phyloP scores from a whole-genome alignment of 2,113 vertebrate genomes.

The Lanius collurio region DNA sequence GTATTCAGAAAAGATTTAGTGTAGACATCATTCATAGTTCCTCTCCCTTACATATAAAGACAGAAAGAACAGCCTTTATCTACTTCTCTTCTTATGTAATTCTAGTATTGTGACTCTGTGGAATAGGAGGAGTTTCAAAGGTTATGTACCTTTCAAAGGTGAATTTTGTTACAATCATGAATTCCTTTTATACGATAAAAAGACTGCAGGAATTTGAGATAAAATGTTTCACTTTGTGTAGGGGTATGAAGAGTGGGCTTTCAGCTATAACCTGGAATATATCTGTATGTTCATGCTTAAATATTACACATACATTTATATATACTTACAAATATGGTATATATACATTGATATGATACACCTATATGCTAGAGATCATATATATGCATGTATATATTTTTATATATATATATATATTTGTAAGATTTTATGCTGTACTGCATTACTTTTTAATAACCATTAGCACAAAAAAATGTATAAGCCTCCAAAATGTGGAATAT shows the following conservation, averaged over 20 bases:
- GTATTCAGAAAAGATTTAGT: background rate
- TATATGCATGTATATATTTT: background rate
- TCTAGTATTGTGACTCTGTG: background rate
- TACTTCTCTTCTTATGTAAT: background rate
- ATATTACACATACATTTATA: background rate
- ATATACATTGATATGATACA: background rate
- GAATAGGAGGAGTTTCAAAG: slow-evolving; percentile 10
- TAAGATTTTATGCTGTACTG: background rate
- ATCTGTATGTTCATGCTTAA: background rate
- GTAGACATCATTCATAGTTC: background rate
- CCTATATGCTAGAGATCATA: background rate
- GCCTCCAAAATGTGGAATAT: background rate
- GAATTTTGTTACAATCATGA: background rate
- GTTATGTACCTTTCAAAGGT: background rate
- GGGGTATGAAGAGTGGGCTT: background rate
- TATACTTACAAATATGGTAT: background rate
- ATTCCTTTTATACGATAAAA: background rate
- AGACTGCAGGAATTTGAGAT: background rate
- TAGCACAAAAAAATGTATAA: background rate
- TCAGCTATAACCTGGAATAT: background rate
- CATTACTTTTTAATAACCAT: background rate
- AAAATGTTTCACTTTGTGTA: background rate
- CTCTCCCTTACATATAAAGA: background rate
- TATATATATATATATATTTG: too few species aligned
- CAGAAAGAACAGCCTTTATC: background rate